A percentile compares a stretch with the other conserved stretches of the same genome.
These are phyloP conservation scores for Clinocottus analis DNA, from an alignment of 2,113 vertebrate genomes.

Conservation along the genomic window DNA sequence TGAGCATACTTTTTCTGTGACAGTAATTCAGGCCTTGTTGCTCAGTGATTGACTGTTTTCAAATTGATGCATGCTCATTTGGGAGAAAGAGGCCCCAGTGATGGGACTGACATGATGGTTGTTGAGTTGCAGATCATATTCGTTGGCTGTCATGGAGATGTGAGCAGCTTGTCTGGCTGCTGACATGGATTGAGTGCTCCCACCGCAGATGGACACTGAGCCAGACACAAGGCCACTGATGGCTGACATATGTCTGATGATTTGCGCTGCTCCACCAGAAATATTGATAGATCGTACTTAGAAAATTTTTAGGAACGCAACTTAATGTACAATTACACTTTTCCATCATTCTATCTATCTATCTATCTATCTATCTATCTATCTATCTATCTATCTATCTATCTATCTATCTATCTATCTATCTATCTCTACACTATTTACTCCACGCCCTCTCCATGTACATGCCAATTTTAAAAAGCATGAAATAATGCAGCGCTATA, in stretches of 20 bases:
- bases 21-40: conserved; percentile 61
- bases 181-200: conserved; percentile 82
- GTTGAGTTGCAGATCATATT: conserved; percentile 80
- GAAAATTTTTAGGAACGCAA: conserved; percentile 2
- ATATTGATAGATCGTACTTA: conserved; percentile 57
- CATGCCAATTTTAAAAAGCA: conserved; percentile 7
- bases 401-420: conserved; percentile 1
- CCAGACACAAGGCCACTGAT: conserved; percentile 78
- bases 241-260: conserved; percentile 77
- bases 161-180: conserved; percentile 66
- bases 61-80: conserved; percentile 63
- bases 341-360: background rate
- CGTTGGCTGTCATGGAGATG: conserved; percentile 72
- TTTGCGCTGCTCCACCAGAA: conserved; percentile 55
- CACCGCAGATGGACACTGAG: conserved; percentile 70
- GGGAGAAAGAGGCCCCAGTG: conserved; percentile 55
- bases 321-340: background rate
- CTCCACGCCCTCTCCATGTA: background rate
- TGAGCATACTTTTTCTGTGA: conserved; percentile 54
- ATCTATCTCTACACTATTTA: background rate
- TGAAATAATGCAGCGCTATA: background rate
- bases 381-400: background rate
- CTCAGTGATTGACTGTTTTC: conserved; percentile 61
- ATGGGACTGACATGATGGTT: conserved; percentile 67
- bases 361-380: conserved; percentile 1